phyloP scores from a whole-genome alignment of 2,797 vertebrate genomes.

The Alectoris magna region DNA sequence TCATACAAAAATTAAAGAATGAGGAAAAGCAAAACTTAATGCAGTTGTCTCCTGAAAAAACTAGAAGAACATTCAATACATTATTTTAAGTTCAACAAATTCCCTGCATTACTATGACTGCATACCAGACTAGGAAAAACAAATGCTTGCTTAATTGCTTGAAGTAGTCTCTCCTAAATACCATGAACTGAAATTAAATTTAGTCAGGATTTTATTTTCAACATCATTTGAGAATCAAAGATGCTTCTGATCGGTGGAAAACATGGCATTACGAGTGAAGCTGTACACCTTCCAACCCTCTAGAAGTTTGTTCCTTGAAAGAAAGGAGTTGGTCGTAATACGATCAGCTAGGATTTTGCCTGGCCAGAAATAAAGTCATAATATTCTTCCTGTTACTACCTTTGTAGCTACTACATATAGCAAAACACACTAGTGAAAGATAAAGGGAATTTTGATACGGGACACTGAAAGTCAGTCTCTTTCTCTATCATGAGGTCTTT shows the following conservation, averaged over 20 bases:
- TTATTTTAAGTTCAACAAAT: background rate
- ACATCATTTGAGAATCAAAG: background rate
- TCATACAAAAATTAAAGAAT: background rate
- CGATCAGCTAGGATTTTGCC: background rate
- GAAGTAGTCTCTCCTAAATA: background rate
- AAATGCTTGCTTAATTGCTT: background rate
- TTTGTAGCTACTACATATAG: background rate
- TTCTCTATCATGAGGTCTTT: background rate
- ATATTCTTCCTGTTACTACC: background rate
- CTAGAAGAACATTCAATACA: background rate
- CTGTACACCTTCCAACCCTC: background rate
- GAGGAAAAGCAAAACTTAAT: background rate
- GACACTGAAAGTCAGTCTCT: background rate
- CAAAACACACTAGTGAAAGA: background rate
- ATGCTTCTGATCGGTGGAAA: background rate
- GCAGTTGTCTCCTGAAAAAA: background rate
- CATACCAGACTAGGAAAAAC: background rate
- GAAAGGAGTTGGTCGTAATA: background rate
- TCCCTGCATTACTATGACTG: background rate
- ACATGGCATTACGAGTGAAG: background rate
- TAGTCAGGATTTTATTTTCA: background rate
- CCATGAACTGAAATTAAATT: background rate
- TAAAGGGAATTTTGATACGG: background rate
- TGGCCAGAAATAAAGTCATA: background rate
- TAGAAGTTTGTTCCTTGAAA: background rate